Evolutionary conservation across 2,888 invertebrate species (phyloP).

Genomic region (Drosophila phalerata): DNA sequence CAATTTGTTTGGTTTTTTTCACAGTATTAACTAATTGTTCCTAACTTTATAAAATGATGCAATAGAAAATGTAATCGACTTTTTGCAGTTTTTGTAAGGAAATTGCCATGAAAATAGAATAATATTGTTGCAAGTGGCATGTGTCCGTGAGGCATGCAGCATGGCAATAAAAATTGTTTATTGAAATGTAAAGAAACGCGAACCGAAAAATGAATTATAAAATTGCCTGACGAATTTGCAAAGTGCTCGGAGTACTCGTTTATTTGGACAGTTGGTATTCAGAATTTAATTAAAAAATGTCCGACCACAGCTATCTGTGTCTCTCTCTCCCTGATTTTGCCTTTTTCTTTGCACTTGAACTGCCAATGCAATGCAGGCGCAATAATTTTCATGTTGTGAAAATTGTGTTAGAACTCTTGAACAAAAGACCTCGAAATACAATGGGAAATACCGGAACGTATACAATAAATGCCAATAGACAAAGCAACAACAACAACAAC

Average conservation of each 20-base stretch:
- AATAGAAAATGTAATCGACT: not conserved
- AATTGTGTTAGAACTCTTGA: slow-evolving; percentile 35
- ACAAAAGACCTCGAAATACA: slow-evolving; percentile 50
- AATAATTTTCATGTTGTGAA: slow-evolving; percentile 58
- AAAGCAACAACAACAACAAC: slow-evolving; percentile 35
- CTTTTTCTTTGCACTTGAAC: slow-evolving; percentile 59
- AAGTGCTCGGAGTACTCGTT: slow-evolving; percentile 16
- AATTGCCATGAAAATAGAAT: slow-evolving; percentile 11
- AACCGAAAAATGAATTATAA: slow-evolving; percentile 22
- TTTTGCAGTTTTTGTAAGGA: not conserved
- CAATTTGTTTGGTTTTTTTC: too few species aligned
- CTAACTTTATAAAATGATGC: not conserved
- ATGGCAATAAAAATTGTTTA: slow-evolving; percentile 60
- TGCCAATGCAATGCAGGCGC: slow-evolving; percentile 61
- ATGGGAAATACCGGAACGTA: slow-evolving; percentile 44
- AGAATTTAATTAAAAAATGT: slow-evolving; percentile 64
- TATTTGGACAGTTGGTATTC: slow-evolving; percentile 60
- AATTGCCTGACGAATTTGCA: slow-evolving; percentile 38
- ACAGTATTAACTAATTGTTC: not conserved
- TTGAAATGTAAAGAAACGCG: slow-evolving; percentile 54
- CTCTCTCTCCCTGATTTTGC: slow-evolving; percentile 1
- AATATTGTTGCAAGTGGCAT: slow-evolving; percentile 42
- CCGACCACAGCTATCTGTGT: slow-evolving; percentile 3
- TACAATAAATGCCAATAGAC: slow-evolving; percentile 59
- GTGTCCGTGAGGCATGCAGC: slow-evolving; percentile 22